These are phyloP conservation scores for Drosophila pseudotalamancana DNA, from an alignment of 2,888 invertebrate species.

Conservation along the genomic window DNA sequence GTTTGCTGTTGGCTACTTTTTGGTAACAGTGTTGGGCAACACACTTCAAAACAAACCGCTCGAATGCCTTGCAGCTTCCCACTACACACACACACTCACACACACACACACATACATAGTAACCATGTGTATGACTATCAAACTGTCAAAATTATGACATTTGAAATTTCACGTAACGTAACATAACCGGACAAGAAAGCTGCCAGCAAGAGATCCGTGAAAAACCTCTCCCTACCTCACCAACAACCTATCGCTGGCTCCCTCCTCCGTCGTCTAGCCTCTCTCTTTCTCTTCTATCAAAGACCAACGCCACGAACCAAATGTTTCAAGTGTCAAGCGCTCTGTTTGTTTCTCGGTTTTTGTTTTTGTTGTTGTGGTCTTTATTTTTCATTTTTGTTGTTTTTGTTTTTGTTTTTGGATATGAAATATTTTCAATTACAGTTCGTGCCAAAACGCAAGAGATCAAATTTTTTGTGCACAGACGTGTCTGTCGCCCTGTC, in stretches of 20 bases:
- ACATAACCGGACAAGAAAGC: slow-evolving; percentile 75
- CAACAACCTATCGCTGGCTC: too few relatives aligned
- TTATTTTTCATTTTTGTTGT: too few relatives aligned
- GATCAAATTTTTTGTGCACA: slow-evolving; percentile 69
- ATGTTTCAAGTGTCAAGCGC: slow-evolving; percentile 74
- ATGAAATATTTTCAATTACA: slow-evolving; percentile 75
- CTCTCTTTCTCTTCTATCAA: slow-evolving; percentile 1
- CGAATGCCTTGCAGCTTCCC: slow-evolving; percentile 45
- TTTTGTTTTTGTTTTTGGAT: slow-evolving; percentile 27
- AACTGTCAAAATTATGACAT: slow-evolving; percentile 80
- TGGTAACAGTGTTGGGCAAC: slow-evolving; percentile 59
- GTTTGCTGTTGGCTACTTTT: slow-evolving; percentile 59
- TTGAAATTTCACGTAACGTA: slow-evolving; percentile 79
- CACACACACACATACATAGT: not conserved
- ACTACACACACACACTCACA: slow-evolving; percentile 12
- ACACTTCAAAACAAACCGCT: slow-evolving; percentile 40
- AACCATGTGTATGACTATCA: slow-evolving; percentile 58
- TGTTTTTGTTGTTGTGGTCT: slow-evolving; percentile 18
- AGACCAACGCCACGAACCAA: slow-evolving; percentile 58
- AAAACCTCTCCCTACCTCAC: slow-evolving; percentile 22
- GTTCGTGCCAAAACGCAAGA: slow-evolving; percentile 76
- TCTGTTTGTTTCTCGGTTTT: slow-evolving; percentile 56
- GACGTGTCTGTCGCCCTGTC: slow-evolving; percentile 33
- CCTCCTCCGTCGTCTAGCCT: not conserved
- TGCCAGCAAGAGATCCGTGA: slow-evolving; percentile 60